Conservation (phyloP, 2,113 vertebrate species). For the Neogobius melanostomus region DNA sequence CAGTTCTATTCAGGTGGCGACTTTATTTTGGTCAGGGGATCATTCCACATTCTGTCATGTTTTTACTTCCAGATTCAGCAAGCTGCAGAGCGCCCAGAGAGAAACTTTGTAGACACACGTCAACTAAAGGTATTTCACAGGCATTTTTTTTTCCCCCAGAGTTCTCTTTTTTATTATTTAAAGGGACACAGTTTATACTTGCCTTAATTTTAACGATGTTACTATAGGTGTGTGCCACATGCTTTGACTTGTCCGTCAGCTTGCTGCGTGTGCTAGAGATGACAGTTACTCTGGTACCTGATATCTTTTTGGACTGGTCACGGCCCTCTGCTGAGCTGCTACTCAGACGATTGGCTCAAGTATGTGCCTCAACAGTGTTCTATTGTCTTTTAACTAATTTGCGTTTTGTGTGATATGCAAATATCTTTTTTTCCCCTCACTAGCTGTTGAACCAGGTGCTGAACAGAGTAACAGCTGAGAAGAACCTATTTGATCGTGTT, state of each 20-base stretch:
- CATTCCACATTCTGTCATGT: no score
- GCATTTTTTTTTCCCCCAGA: not conserved
- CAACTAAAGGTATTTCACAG: constrained; percentile 86
- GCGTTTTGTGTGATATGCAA: no score
- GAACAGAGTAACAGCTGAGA: constrained; percentile 71
- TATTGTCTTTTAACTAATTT: not conserved
- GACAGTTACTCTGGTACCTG: constrained; percentile 91
- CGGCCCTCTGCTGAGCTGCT: constrained; percentile 92
- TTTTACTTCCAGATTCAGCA: constrained; percentile 88
- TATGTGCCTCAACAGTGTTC: constrained; percentile 35
- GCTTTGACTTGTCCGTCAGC: constrained; percentile 97
- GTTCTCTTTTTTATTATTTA: not conserved
- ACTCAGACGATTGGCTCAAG: constrained; percentile 92
- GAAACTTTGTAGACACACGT: constrained; percentile 96
- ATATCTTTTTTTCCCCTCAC: not conserved
- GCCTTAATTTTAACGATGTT: not conserved
- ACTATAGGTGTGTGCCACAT: constrained; percentile 89
- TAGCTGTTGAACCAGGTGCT: constrained; percentile 72
- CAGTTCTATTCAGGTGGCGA: no score
- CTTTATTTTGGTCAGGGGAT: no score
- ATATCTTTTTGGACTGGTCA: constrained; percentile 94
- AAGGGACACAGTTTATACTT: not conserved
- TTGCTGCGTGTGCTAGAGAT: constrained; percentile 95
- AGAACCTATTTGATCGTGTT: constrained; percentile 71
- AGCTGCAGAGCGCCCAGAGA: constrained; percentile 93